Base-by-base conservation (phyloP, 2,888 invertebrate species). In the Ophion ellenae region DNA sequence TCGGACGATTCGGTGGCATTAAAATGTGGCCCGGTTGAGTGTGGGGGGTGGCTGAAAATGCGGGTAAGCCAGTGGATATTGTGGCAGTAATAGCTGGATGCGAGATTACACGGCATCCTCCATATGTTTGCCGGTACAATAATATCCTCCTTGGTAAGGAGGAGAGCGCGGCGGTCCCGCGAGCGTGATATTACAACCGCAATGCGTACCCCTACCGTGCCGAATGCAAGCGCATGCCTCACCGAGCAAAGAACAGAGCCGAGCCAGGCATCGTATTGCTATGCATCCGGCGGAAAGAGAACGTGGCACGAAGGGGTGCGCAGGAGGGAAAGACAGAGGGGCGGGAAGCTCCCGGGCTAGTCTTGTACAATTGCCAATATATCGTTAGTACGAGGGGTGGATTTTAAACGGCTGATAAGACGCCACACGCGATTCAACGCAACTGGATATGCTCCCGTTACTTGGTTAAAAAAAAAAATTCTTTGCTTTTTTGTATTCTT, bases 101-200 rank as follows among this genome's bases (percentile, higher is more conserved):
- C 9, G 75, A 79, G 64, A 71, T 79, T 79, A 79, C 79, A 63
- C 74, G 75, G 59, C 10, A 75, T 81, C 67, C 75, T 61, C 69
- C 7, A 61, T 75, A 63, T 81, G 74, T 81, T 81, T 70, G 77
- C 53, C 64, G 53, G 76, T 66, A 83, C 67, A 83, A 83, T 79
- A 83, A 83, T 83, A 83, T 83, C 79, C 53, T 73, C 61, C 63
- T 47, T 47, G 47, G 36, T 36, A 40, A 40, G 40, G 40, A 40
- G 82, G 61, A 73, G 63, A 59, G 73, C 74, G 67, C 63, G 74
- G 74, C 28, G 74, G 74, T 83, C 74, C 77, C 79, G 73, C 79
- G 83, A 73, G 77, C 73, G 81, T 90, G 90, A 91, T 92, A 92
- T 93, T 93, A 91, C 91, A 92, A 93, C 93, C 92, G 93, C 93